A percentile compares a stretch with the other conserved stretches of the same genome.
Evolutionary conservation across 2,797 vertebrate species (phyloP).

Genomic region (Lacerta agilis): DNA sequence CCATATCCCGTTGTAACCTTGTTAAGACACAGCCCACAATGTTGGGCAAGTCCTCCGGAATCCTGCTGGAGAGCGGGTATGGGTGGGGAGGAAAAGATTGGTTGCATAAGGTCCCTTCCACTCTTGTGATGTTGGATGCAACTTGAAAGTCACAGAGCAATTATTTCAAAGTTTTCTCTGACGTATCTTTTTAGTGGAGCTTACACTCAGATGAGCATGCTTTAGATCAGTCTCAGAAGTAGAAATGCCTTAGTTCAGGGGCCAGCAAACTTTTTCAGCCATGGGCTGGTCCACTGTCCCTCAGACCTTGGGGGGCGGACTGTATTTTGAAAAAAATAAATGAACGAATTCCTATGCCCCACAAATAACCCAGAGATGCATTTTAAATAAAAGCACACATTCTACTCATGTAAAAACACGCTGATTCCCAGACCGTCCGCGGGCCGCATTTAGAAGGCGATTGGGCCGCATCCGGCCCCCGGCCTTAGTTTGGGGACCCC

Average conservation of each 20-base stretch:
- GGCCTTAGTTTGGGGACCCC: no score
- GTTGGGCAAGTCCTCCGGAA: background rate
- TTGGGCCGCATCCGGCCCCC: no score
- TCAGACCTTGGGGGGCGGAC: no score
- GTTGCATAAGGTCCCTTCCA: background rate
- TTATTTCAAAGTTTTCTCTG: background rate
- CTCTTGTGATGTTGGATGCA: background rate
- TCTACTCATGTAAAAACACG: no score
- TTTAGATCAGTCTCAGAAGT: background rate
- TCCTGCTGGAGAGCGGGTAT: background rate
- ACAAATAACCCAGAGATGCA: no score
- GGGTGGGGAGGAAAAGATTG: background rate
- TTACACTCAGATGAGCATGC: background rate
- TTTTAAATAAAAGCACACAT: no score
- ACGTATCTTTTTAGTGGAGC: background rate
- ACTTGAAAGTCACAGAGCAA: background rate
- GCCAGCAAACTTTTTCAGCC: no score
- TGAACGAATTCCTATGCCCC: no score
- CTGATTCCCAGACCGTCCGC: no score
- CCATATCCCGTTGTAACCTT: background rate
- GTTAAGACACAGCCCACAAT: background rate
- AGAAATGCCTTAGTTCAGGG: background rate
- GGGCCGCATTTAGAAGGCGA: no score
- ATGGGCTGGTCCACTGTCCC: no score
- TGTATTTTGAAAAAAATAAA: no score